Evolutionary conservation across 2,888 invertebrate species (phyloP), one percentile per base, ranked within the genome.

Genomic region (Dermolepida albohirtum): DNA sequence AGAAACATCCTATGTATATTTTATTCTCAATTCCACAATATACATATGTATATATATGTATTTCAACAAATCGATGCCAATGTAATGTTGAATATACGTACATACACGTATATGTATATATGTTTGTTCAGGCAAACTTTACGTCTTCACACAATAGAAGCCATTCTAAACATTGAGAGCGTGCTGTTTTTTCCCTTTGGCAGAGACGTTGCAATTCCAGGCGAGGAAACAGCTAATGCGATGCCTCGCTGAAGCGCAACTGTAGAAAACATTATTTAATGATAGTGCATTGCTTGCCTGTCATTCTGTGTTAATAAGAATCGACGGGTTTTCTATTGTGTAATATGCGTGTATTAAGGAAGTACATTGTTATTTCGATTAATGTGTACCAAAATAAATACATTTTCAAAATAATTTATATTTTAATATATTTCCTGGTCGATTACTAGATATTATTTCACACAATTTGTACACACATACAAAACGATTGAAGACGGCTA

Each of bases 31-130:
- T 43, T 17, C 43, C n/a, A 4, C 22, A 2, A 22, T 22, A 12
- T 12, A 22, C n/a, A 17, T 43, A 27, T 27, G 43, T 22, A 22
- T 22, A 12, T 12, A 22, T 12, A 17, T 43, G 43, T 27, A 57
- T 41, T 57, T 10, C 43, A 57, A 43, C 57, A 57, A 57, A 43
- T 43, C 57, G 57, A 57, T 43, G 43, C 27, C 43, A 41, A 57
- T 43, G 27, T 57, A 52, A 57, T 57, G 11, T n/a, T 57, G 57
- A 57, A 43, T 43, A 57, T 43, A 57, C 43, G 43, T 57, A 22
- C 4, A 27, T 43, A 57, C 27, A 57, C 43, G 43, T 57, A 22
- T 22, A 22, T 22, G 22, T 1, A 4, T 22, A 7, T 34, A 6
- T 34, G 34, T 34, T 2, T 34, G 10, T 34, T 7, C 12, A 12